phyloP scores from a whole-genome alignment of 2,113 vertebrate genomes.

The Lepus americanus region DNA sequence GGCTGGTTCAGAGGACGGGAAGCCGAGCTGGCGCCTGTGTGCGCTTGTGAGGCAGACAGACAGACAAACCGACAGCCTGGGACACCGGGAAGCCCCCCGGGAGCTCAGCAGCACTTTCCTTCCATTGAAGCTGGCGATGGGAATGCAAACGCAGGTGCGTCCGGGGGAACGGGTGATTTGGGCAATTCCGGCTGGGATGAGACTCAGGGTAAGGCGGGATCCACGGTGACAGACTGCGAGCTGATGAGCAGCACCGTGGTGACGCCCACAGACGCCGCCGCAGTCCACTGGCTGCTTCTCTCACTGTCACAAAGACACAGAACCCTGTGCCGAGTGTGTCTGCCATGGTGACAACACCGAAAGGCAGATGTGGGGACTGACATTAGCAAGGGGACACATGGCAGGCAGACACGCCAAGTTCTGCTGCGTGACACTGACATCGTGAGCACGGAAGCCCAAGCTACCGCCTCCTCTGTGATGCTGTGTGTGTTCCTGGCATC shows the following conservation, averaged over 20 bases:
- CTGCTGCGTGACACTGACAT: not conserved
- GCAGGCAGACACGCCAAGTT: not conserved
- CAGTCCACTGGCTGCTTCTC: not conserved
- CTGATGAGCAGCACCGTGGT: not conserved
- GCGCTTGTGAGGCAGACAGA: no score
- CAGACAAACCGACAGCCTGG: no score
- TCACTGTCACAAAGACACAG: not conserved
- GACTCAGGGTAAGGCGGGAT: not conserved
- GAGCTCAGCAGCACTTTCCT: not conserved
- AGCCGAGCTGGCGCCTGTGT: not conserved
- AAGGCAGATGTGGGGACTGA: not conserved
- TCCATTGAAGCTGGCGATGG: not conserved
- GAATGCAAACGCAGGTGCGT: not conserved
- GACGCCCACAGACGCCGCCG: not conserved
- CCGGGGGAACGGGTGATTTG: not conserved
- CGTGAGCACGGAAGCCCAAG: no score
- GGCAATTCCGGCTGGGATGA: not conserved
- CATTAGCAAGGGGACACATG: not conserved
- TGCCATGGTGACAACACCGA: not conserved
- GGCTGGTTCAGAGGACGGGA: not conserved
- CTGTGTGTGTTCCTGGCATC: not conserved
- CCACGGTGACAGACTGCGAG: not conserved
- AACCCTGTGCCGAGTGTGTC: not conserved
- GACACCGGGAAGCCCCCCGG: not conserved
- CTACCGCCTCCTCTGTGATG: no score